A percentile compares a stretch with the other conserved stretches of the same genome.
Evolutionary conservation across 2,888 invertebrate genomes (phyloP).

Genomic region (Idaea biselata): DNA sequence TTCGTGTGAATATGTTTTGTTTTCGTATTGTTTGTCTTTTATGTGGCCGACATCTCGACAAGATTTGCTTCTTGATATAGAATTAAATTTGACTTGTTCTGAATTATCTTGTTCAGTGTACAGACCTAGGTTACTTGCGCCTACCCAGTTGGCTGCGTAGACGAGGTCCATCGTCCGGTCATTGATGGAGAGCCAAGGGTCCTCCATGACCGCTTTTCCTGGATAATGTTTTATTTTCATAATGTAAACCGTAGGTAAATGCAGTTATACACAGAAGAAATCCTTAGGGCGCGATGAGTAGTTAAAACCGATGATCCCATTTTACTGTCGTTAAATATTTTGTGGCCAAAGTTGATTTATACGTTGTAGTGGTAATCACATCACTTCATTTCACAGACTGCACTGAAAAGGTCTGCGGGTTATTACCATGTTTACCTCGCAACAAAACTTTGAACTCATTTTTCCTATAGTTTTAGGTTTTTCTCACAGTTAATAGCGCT

Average conservation of each 20-base stretch:
- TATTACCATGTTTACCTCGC: slow-evolving; percentile 22
- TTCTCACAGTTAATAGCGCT: slow-evolving; percentile 22
- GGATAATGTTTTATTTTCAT: slow-evolving; percentile 94
- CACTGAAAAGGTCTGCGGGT: not conserved
- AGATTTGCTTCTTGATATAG: slow-evolving; percentile 76
- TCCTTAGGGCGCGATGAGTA: slow-evolving; percentile 9
- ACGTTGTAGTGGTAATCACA: slow-evolving; percentile 5
- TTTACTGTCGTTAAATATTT: slow-evolving; percentile 34
- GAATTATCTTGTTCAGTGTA: slow-evolving; percentile 61
- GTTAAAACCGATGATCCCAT: slow-evolving; percentile 42
- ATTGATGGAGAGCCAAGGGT: slow-evolving; percentile 84
- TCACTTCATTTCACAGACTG: slow-evolving; percentile 5
- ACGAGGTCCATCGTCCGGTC: slow-evolving; percentile 87
- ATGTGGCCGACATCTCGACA: slow-evolving; percentile 69
- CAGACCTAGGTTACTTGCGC: slow-evolving; percentile 81
- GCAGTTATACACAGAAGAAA: not conserved
- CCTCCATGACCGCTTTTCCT: slow-evolving; percentile 90
- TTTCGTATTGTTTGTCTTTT: slow-evolving; percentile 53
- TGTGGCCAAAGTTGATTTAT: slow-evolving; percentile 10
- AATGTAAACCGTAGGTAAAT: slow-evolving; percentile 35
- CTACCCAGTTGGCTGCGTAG: slow-evolving; percentile 92
- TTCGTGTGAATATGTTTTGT: slow-evolving; percentile 54
- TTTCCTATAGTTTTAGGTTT: slow-evolving; percentile 12
- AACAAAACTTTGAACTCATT: slow-evolving; percentile 31
- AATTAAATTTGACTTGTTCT: slow-evolving; percentile 62